These are phyloP conservation scores for Stratiomys singularior DNA, from an alignment of 2,888 invertebrate genomes.

Conservation along the genomic window DNA sequence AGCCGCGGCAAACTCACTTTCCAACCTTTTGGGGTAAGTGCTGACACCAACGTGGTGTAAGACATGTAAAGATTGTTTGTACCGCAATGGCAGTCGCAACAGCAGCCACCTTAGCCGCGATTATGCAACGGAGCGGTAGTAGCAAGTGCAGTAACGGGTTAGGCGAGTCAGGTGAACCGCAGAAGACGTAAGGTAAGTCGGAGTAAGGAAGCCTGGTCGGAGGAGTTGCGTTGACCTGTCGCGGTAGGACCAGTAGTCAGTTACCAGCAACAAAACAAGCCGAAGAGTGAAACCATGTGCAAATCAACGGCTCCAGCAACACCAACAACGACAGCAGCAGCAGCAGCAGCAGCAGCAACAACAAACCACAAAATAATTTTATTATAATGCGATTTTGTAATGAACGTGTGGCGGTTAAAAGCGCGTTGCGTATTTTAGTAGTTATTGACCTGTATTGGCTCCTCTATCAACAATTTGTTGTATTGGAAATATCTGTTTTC, in stretches of 20 bases:
- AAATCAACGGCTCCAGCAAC: no score
- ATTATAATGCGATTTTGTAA: constrained; percentile 38
- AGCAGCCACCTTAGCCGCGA: not conserved
- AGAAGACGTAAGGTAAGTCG: not conserved
- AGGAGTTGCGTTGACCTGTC: no score
- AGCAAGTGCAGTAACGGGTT: constrained; percentile 42
- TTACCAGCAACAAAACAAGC: not conserved
- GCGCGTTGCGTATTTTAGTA: constrained; percentile 32
- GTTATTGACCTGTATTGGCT: constrained; percentile 38
- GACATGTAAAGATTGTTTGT: constrained; percentile 19
- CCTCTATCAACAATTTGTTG: constrained; percentile 8
- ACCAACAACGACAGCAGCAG: not conserved
- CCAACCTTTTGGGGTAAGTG: constrained; percentile 15
- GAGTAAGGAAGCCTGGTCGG: no score
- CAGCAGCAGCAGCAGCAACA: not conserved
- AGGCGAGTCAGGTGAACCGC: constrained; percentile 25
- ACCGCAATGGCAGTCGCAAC: no score
- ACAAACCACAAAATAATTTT: constrained; percentile 29
- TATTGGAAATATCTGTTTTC: constrained; percentile 19
- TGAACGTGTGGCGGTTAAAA: not conserved
- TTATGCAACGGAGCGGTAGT: constrained; percentile 29
- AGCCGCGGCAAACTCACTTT: constrained; percentile 4
- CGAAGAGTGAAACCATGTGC: not conserved
- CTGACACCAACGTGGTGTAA: constrained; percentile 6
- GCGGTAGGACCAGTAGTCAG: no score